Evolutionary conservation across 2,797 vertebrate genomes (phyloP).

Genomic region (Brachyrhaphis roseni): DNA sequence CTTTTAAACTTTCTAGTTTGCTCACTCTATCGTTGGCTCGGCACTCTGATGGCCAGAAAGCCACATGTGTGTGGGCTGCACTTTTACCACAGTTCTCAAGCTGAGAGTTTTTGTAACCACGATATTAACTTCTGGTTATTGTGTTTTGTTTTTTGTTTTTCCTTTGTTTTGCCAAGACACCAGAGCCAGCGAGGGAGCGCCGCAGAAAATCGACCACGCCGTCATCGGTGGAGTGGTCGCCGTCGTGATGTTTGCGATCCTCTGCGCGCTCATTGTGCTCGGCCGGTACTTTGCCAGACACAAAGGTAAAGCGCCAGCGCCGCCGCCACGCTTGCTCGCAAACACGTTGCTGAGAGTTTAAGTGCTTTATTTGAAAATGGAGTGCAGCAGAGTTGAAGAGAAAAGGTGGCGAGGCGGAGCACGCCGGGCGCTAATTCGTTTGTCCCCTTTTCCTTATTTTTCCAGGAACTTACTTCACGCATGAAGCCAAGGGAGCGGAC

Average conservation of each 20-base stretch:
- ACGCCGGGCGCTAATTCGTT: slow-evolving; percentile 43
- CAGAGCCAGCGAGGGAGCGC: slow-evolving; percentile 89
- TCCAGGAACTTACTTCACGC: slow-evolving; percentile 99
- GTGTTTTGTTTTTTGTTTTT: slow-evolving; percentile 25
- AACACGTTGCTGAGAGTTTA: slow-evolving; percentile 52
- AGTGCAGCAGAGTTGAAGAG: slow-evolving; percentile 33
- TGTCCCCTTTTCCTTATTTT: not conserved
- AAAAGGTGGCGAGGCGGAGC: slow-evolving; percentile 4
- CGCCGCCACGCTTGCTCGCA: slow-evolving; percentile 60
- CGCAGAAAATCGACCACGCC: slow-evolving; percentile 94
- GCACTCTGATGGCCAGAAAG: slow-evolving; percentile 30
- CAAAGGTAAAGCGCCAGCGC: slow-evolving; percentile 87
- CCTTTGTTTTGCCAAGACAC: slow-evolving; percentile 84
- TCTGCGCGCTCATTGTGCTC: slow-evolving; percentile 96
- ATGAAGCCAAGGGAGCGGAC: slow-evolving; percentile 99
- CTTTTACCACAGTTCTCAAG: slow-evolving; percentile 23
- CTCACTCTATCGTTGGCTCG: slow-evolving; percentile 34
- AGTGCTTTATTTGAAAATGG: slow-evolving; percentile 39
- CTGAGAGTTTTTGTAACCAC: slow-evolving; percentile 44
- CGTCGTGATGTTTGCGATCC: slow-evolving; percentile 98
- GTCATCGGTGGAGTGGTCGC: slow-evolving; percentile 98
- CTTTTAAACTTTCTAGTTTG: slow-evolving; percentile 4
- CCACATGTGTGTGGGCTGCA: slow-evolving; percentile 16
- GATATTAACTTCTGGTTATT: slow-evolving; percentile 59
- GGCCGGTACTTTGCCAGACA: slow-evolving; percentile 99